These are phyloP conservation scores for Capreolus pygargus DNA, from an alignment of 2,113 vertebrate genomes.

Conservation along the genomic window DNA sequence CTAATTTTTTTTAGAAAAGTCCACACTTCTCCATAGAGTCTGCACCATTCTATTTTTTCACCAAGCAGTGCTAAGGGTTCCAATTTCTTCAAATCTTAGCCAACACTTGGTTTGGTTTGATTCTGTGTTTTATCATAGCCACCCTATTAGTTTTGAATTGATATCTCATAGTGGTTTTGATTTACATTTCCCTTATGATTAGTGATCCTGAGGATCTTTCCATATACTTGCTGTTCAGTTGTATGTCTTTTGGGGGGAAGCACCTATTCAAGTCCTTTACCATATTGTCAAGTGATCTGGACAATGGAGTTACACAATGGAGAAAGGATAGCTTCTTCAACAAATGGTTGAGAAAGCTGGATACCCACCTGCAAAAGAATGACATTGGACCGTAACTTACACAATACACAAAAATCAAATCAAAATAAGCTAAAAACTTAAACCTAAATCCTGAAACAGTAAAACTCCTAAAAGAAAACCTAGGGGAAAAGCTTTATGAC, in stretches of 20 bases:
- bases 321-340: neutral
- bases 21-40: neutral
- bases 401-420: neutral
- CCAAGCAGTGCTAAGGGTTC: neutral
- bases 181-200: neutral
- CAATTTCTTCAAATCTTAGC: neutral
- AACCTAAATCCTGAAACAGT: neutral
- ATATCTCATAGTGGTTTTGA: neutral
- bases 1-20: neutral
- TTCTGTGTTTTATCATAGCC: neutral
- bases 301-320: neutral
- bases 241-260: neutral
- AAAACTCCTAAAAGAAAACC: neutral
- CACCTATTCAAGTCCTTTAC: neutral
- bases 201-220: neutral
- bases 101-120: neutral
- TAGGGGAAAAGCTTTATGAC: neutral
- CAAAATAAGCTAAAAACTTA: neutral
- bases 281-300: neutral
- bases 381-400: neutral
- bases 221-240: neutral
- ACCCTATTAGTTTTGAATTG: neutral
- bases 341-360: neutral
- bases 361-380: neutral
- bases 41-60: neutral